Percentiles rank a stretch among this genome's conserved stretches.
Evolutionary conservation across 2,888 invertebrate genomes (phyloP).

Genomic region (Harpagoxenus sublaevis): DNA sequence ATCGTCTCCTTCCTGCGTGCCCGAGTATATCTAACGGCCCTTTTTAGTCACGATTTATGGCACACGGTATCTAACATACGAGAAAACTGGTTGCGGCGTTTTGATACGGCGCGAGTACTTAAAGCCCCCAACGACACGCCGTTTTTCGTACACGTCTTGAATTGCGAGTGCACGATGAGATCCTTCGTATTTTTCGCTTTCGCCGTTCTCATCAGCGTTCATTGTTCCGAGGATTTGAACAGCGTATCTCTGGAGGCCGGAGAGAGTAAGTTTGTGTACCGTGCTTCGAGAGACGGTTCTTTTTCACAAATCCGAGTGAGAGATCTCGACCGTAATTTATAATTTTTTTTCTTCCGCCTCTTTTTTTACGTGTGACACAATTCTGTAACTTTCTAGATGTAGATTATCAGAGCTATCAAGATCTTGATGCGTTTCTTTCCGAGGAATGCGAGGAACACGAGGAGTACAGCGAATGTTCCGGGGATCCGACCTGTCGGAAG

Average conservation of each 20-base stretch:
- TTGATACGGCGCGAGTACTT: slow-evolving; percentile 38
- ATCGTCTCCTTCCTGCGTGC: not conserved
- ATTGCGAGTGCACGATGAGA: slow-evolving; percentile 50
- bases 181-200: not conserved
- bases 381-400: slow-evolving; percentile 13
- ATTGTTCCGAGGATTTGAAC: slow-evolving; percentile 10
- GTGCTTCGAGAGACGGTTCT: not conserved
- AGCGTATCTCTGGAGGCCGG: slow-evolving; percentile 17
- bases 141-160: not conserved
- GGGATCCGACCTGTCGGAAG: slow-evolving; percentile 68
- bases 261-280: slow-evolving; percentile 1
- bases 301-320: not conserved
- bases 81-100: slow-evolving; percentile 55
- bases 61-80: slow-evolving; percentile 30
- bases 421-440: not conserved
- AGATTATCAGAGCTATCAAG: slow-evolving; percentile 11
- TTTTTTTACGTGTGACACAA: not conserved
- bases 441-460: slow-evolving; percentile 66
- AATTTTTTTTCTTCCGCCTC: not conserved
- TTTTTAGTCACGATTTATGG: slow-evolving; percentile 52
- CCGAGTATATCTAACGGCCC: slow-evolving; percentile 26
- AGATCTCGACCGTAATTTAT: not conserved
- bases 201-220: not conserved
- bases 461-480: slow-evolving; percentile 66
- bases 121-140: not conserved